phyloP scores from a whole-genome alignment of 2,888 invertebrate species.

The Tenthredo notha region DNA sequence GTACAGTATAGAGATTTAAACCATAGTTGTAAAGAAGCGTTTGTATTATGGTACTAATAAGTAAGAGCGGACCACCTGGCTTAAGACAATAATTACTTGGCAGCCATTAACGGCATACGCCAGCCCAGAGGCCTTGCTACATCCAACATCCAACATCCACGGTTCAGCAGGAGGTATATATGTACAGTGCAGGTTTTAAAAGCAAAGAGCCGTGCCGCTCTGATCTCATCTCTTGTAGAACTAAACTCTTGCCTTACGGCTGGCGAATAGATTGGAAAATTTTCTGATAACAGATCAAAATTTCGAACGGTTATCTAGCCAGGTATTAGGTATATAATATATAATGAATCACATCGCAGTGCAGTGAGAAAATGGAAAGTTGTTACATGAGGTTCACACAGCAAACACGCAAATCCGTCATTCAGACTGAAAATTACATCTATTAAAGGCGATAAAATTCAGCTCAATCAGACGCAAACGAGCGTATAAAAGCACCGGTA shows the following conservation, averaged over 20 bases:
- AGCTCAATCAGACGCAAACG: background rate
- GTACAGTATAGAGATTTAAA: constrained; percentile 2
- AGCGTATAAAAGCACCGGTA: background rate
- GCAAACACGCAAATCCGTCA: background rate
- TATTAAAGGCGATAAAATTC: constrained; percentile 14
- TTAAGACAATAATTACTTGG: constrained; percentile 72
- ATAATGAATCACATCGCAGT: background rate
- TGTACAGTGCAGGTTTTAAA: background rate
- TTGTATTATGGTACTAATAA: constrained; percentile 66
- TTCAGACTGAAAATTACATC: constrained; percentile 12
- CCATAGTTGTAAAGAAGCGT: constrained; percentile 3
- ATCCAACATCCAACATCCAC: constrained; percentile 33
- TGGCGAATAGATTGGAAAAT: constrained; percentile 34
- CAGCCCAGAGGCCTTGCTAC: constrained; percentile 51
- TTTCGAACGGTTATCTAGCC: background rate
- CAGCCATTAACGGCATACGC: constrained; percentile 71
- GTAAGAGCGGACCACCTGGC: constrained; percentile 73
- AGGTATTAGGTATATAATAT: too few species aligned
- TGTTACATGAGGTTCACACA: background rate
- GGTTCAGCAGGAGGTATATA: constrained; percentile 38
- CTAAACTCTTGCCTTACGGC: constrained; percentile 13
- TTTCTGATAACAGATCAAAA: constrained; percentile 41
- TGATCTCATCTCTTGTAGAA: constrained; percentile 13
- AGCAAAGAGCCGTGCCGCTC: constrained; percentile 33
- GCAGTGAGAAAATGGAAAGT: background rate